Evolutionary conservation across 2,888 invertebrate species (phyloP).

Genomic region (Amphipyra tragopoginis): DNA sequence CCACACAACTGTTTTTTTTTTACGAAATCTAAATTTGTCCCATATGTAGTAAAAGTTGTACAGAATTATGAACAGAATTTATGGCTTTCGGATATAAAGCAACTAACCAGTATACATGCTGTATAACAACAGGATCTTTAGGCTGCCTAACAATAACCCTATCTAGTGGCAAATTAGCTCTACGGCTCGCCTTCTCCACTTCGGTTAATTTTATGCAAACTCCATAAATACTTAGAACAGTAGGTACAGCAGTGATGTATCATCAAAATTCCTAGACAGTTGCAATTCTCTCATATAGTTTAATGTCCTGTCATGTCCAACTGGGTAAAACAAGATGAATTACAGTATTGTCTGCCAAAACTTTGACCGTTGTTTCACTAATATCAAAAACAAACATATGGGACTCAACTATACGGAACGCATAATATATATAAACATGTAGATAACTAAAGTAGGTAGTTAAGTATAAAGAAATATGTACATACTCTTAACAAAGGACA

Average conservation of each 20-base stretch:
- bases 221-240: not conserved
- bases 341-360: conserved; percentile 34
- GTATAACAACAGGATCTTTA: too few species aligned
- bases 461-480: conserved; percentile 31
- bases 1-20: too few species aligned
- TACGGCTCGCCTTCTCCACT: not conserved
- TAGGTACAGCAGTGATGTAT: not conserved
- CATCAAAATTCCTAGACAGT: conserved; percentile 12
- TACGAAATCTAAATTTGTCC: too few species aligned
- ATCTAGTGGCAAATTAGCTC: too few species aligned
- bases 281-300: conserved; percentile 12
- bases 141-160: too few species aligned
- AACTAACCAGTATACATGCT: too few species aligned
- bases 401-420: conserved; percentile 8
- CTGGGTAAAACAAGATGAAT: conserved; percentile 42
- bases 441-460: conserved; percentile 45
- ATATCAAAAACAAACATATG: conserved; percentile 28
- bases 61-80: too few species aligned
- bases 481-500: conserved; percentile 41
- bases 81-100: too few species aligned
- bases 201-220: not conserved
- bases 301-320: conserved; percentile 38
- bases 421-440: conserved; percentile 48
- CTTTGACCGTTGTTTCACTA: conserved; percentile 29
- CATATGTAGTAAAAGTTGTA: too few species aligned